Evolutionary conservation across 2,113 vertebrate species (phyloP), one percentile per base, ranked within the genome.

Genomic region (Corythornis cristatus): DNA sequence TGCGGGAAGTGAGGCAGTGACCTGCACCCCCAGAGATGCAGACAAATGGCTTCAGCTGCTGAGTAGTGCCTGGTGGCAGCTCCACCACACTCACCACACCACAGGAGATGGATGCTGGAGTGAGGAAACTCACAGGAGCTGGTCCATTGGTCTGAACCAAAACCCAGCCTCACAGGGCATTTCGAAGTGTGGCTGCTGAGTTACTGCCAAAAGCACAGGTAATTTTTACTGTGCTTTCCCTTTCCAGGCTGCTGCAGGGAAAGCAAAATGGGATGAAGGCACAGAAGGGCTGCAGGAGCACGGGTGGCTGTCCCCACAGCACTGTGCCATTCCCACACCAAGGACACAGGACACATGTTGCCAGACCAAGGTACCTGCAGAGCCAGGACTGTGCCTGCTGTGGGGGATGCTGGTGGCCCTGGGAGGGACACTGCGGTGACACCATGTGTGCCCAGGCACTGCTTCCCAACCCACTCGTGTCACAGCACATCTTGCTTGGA

Each of bases 391-490:
- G 43, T 1, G 5, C n/a, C 42, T 3, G 67, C 67, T 9, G 2
- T 0, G 8, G 16, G 2, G n/a, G 26, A 31, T 17, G 42, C 17
- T 1, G 2, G 22, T 1, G 9, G 53, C 71, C 51, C 31, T 6
- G 45, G 16, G 26, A 56, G 9, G 46, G 74, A 62, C 46, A 3
- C 40, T 1, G 37, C 8, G 15, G 8, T 2, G 40, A 22, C 40
- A 62, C 3, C 74, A 23, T n/a, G 3, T 3, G 3, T 1, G 3
- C n/a, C 35, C 1, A 0, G 54, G 21, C 4, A 1, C 17, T 6
- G 4, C 65, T 78, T 61, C 40, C 18, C 67, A 26, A 26, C 35
- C 43, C 3, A 1, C 33, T 37, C 12, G 22, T 11, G 29, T 42
- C 4, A 1, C 25, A 12, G 53, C 5, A 1, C 35, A 18, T 18